Evolutionary conservation across 2,113 vertebrate species (phyloP), one percentile per base, ranked within the genome.

Genomic region (Bothrops jararaca): DNA sequence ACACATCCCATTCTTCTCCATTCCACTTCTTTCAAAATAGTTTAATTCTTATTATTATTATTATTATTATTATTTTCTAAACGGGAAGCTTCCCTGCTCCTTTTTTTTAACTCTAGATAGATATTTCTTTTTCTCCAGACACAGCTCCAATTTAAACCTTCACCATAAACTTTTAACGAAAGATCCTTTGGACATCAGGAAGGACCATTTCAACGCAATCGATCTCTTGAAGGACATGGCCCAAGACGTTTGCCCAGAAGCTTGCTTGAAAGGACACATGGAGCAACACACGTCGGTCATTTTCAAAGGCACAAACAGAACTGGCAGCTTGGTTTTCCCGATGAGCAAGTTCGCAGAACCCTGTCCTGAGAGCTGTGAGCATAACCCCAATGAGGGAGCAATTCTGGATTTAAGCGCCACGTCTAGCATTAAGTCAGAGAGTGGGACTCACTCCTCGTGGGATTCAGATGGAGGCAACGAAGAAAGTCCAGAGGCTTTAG

Each of bases 121-220:
- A 97, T 95, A 34, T 91, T 80, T 97, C 93, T 96, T 85, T 96
- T 97, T 94, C 97, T 92, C 52, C 96, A 99, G 99, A 97, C 99
- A 99, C 97, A 99, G 99, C 97, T 98, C 99, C 91, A 99, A 99
- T 97, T 94, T 98, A 95, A 99, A 98, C 96, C 98, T 99, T 94
- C 99, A 99, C 97, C 98, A 99, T 95, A 99, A 99, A 97, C 98
- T 98, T 94, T 96, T 99, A 98, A 98, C 97, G 98, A 99, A 98
- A 98, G 99, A 99, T 95, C 97, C 98, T 42, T 94, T 98, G 96
- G 97, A 98, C 93, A 95, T 97, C 60, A 93, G 96, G 56, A 96
- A 95, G 91, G 95, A 97, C 90, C 96, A 97, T 90, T 98, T 98
- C 97, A 97, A 93, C 42, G 95, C 98, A 26, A 96, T 98, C 85